Base-by-base conservation (phyloP, 2,113 vertebrate genomes). In the Andinoacara biseriatus region DNA sequence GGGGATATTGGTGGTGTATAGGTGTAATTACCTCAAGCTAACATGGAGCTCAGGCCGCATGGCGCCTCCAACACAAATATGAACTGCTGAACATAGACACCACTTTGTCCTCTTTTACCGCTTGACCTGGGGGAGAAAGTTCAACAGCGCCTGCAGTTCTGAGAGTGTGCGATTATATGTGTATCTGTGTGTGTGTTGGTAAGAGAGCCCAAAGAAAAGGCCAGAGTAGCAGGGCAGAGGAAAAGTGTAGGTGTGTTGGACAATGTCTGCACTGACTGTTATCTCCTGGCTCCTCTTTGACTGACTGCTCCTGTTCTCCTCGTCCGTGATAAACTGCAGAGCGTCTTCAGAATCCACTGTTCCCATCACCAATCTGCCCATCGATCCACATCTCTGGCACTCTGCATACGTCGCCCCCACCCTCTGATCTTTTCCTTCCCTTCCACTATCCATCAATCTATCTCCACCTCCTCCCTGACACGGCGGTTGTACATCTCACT, bases 21-120 rank as follows among this genome's bases (percentile, higher is more conserved):
- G 92, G 90, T 92, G 91, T 95, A 95, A 95, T 95, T 94, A 93
- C 90, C 92, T 92, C 85, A 17, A 90, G 89, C 92, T 85, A 93
- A 95, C 90, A 92, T 86, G 87, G 84, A 90, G 91, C 89, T 92
- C 90, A 89, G 91, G 90, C 90, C 82, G 79, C 49, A 82, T 86
- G 93, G 92, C 93, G 91, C 94, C 93, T 92, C 87, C 87, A 94
- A 93, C 90, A 90, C 91, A 94, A 94, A 94, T 92, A 94, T 89
- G 87, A 92, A 89, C 89, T 63, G 77, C 80, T 29, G 92, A 90
- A 82, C 91, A 95, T 92, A 95, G 94, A 93, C 91, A 92, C 89
- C 84, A 94, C 94, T 94, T 93, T 95, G 94, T 94, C 91, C 90
- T 89, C 84, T 54, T 79, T 87, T 82, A 76, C 72, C n/a, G 84